phyloP scores from a whole-genome alignment of 1,140 invertebrate species.

The Nymphalis io region DNA sequence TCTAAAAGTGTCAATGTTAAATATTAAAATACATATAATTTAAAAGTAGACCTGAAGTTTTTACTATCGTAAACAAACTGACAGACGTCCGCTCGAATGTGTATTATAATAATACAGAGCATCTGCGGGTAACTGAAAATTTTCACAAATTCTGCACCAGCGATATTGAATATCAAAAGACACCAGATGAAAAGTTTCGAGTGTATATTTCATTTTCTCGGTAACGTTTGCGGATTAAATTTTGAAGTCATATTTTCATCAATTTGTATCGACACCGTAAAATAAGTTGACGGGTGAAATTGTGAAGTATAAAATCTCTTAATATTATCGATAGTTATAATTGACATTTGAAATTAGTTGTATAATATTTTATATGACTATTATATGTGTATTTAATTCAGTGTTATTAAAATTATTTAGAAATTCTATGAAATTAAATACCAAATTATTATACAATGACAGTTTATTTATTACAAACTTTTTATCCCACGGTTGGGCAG shows the following conservation, averaged over 20 bases:
- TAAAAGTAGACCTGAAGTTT: slow-evolving; percentile 20
- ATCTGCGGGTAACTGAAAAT: slow-evolving; percentile 20
- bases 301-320: too few species aligned
- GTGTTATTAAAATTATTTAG: too few species aligned
- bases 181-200: slow-evolving; percentile 23
- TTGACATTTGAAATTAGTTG: too few species aligned
- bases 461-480: too few species aligned
- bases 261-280: neutral
- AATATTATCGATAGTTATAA: too few species aligned
- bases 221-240: slow-evolving; percentile 17
- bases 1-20: neutral
- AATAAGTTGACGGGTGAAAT: too few species aligned
- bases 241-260: slow-evolving; percentile 6
- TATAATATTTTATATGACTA: too few species aligned
- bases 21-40: slow-evolving; percentile 2
- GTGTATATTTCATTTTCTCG: slow-evolving; percentile 17
- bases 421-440: too few species aligned
- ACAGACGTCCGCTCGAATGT: slow-evolving; percentile 28
- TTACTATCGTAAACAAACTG: slow-evolving; percentile 26
- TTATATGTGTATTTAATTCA: too few species aligned
- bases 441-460: too few species aligned
- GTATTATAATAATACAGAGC: slow-evolving; percentile 17
- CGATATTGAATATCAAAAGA: slow-evolving; percentile 28
- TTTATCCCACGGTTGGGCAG: too few species aligned
- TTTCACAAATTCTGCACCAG: slow-evolving; percentile 25